Base-by-base conservation (phyloP, 1,140 invertebrate genomes). In the Cherax destructor region DNA sequence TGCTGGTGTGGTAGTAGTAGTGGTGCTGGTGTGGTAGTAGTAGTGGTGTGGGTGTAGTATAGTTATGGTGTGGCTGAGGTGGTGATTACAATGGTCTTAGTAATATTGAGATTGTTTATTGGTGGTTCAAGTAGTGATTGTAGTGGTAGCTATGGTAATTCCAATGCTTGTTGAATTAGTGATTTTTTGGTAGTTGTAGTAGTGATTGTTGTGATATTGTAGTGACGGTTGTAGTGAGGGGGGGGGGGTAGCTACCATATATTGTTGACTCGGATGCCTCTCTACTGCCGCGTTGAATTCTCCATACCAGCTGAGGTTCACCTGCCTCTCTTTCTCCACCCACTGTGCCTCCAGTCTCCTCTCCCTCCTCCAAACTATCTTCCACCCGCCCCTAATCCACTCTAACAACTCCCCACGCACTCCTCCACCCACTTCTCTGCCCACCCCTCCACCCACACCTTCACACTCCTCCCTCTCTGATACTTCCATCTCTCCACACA, bases 221-320 rank as follows among this genome's bases (percentile, higher is more conserved):
- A 1, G 30, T 41, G 30, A 2, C 2, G 2, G 30, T 0, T 41
- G 30, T 2, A 41, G 47, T 80, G 49, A 4, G 41, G 47, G 10
- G 49, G 18, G 41, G 18, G 21, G 81, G n/a, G 41, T 18, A 4
- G 59, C 47, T 52, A 21, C 5, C 24, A 47, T 47, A 74, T 6
- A 77, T 86, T 52, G 30, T 24, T 41, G 30, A 41, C 16, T 24
- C 13, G 47, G 83, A 86, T 86, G 69, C 52, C 83, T 86, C 7
- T 47, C 49, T 86, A 86, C 83, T 59, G 83, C 52, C n/a, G 83
- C 83, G 24, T 86, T 86, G 69, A 86, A 86, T n/a, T 76, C 69
- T 76, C 72, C 69, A 18, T 56, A 56, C 11, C 1, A 7, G 7
- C 11, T 74, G 6, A 9, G 69, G 69, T n/a, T 41, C 69, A 5